A percentile compares a stretch with the other conserved stretches of the same genome.
phyloP scores from a whole-genome alignment of 2,888 invertebrate genomes.

The Netelia fuscicornis region DNA sequence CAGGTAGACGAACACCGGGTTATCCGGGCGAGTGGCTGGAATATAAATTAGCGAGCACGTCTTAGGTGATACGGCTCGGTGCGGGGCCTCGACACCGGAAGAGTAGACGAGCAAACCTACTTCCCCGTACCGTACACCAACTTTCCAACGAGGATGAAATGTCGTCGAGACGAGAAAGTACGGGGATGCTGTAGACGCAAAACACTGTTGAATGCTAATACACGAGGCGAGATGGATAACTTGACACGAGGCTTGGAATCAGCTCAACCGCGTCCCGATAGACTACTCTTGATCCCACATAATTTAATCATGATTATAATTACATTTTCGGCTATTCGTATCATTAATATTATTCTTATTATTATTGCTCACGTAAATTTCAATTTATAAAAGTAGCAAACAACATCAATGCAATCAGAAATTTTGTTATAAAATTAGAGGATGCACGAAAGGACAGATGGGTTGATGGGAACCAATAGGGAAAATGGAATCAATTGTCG shows the following conservation, averaged over 20 bases:
- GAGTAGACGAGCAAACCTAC: slow-evolving; percentile 48
- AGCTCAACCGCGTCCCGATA: slow-evolving; percentile 18
- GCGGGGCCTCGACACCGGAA: slow-evolving; percentile 45
- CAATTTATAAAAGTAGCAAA: no score
- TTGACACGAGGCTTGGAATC: slow-evolving; percentile 58
- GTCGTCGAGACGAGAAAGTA: slow-evolving; percentile 54
- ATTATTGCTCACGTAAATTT: no score
- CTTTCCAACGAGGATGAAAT: slow-evolving; percentile 39
- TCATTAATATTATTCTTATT: neutral
- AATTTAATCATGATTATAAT: slow-evolving; percentile 10
- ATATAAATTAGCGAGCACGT: slow-evolving; percentile 77
- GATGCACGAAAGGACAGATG: no score
- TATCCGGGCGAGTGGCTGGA: slow-evolving; percentile 74
- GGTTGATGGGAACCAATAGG: neutral
- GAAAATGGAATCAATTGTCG: neutral
- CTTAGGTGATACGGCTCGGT: slow-evolving; percentile 62
- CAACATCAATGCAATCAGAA: no score
- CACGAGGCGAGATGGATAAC: slow-evolving; percentile 47
- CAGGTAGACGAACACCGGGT: slow-evolving; percentile 70
- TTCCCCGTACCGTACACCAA: slow-evolving; percentile 34
- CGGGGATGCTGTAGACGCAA: slow-evolving; percentile 46
- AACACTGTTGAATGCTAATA: slow-evolving; percentile 68
- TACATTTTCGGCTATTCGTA: neutral
- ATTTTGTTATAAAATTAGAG: no score
- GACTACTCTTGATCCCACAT: neutral